Base-by-base conservation (phyloP, 1,140 invertebrate genomes). In the Panulirus ornatus region DNA sequence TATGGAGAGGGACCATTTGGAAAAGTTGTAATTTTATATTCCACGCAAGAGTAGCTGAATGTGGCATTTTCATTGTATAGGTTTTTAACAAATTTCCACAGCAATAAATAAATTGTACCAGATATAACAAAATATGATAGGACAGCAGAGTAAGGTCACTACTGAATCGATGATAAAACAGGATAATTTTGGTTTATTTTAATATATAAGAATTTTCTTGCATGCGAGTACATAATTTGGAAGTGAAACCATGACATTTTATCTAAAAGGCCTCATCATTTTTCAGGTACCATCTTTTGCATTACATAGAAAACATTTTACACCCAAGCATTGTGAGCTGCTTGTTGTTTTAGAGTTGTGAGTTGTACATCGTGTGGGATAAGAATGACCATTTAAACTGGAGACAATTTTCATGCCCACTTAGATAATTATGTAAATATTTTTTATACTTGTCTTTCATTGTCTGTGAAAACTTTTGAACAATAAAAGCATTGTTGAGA, bases 401-500 rank as follows among this genome's bases (percentile, higher is more conserved):
- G 84, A 82, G 85, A 88, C 63, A 82, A 88, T 82, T 81, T 82
- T 82, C 36, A 81, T 73, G 66, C 66, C 78, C 63, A 63, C 42
- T 73, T 82, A 71, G 40, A 66, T 71, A 83, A 82, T 40, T 71
- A 70, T 88, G 88, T 89, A 89, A 81, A 89, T 89, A 89, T 89
- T 89, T 89, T 88, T 89, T 89, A 89, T 89, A 89, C 88, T 89
- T 58, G 88, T 89, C 88, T 89, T 89, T 89, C 88, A 89, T 88
- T 83, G 88, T 89, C 88, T 89, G 88, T 89, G 88, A 89, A 89
- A 73, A 82, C 71, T 73, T 83, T 89, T 82, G 70, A 89, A 73
- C 66, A 89, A 83, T 83, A 89, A 89, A 89, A 89, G 42, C 36
- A 83, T 83, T 83, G 88, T 84, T 89, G 88, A 89, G 36, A 81